Evolutionary conservation across 1,140 invertebrate species (phyloP).

Genomic region (Hylaeus volcanicus): DNA sequence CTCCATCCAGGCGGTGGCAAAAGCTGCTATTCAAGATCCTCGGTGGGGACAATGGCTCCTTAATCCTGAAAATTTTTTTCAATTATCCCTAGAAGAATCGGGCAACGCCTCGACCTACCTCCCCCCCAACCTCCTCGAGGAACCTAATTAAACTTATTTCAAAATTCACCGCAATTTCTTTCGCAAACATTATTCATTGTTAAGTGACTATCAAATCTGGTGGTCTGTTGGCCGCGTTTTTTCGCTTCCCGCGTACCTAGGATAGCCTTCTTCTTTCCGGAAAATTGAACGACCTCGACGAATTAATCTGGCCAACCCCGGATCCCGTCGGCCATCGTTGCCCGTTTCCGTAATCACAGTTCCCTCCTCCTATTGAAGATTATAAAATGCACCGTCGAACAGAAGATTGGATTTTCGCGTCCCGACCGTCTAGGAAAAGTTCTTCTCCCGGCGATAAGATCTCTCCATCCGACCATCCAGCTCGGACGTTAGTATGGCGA

Average conservation of each 20-base stretch:
- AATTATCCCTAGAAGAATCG: slow-evolving; percentile 54
- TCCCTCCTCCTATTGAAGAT: slow-evolving; percentile 20
- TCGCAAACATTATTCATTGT: slow-evolving; percentile 67
- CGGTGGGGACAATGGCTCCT: slow-evolving; percentile 57
- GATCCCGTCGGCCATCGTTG: slow-evolving; percentile 32
- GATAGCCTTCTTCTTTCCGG: slow-evolving; percentile 41
- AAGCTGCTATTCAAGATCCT: slow-evolving; percentile 58
- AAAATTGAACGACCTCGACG: slow-evolving; percentile 45
- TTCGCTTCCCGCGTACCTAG: slow-evolving; percentile 21
- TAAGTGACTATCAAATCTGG: slow-evolving; percentile 41
- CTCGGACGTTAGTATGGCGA: too few species aligned
- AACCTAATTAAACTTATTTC: slow-evolving; percentile 68
- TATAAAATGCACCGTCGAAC: slow-evolving; percentile 52
- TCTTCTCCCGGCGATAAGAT: not conserved
- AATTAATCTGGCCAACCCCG: slow-evolving; percentile 38
- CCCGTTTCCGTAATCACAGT: slow-evolving; percentile 44
- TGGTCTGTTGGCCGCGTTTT: not conserved
- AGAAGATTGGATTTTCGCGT: slow-evolving; percentile 43
- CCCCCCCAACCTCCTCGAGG: not conserved
- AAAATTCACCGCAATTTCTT: slow-evolving; percentile 66
- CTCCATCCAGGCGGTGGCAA: slow-evolving; percentile 28
- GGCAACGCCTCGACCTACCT: not conserved
- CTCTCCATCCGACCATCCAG: not conserved
- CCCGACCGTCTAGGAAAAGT: slow-evolving; percentile 8
- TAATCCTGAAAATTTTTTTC: slow-evolving; percentile 66